Conservation (phyloP, 2,797 vertebrate species). For the Capromys pilorides region DNA sequence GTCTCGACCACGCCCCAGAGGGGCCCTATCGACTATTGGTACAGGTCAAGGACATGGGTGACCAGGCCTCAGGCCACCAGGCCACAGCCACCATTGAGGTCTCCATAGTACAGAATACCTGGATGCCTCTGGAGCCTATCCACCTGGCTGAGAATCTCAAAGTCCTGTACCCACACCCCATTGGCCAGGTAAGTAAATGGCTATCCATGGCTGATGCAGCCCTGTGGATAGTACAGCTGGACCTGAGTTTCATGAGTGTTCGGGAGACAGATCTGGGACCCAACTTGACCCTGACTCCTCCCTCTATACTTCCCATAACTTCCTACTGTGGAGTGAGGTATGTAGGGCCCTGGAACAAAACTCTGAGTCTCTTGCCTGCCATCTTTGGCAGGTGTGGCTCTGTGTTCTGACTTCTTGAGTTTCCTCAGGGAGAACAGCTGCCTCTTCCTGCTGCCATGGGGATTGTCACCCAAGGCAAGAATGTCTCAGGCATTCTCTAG, state of each 20-base stretch:
- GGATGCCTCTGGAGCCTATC: slow-evolving; percentile 87
- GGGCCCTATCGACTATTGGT: slow-evolving; percentile 88
- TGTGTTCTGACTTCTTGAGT: slow-evolving; percentile 12
- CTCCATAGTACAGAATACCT: slow-evolving; percentile 88
- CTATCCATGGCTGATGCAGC: neutral
- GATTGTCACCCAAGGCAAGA: slow-evolving; percentile 73
- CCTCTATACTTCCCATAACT: neutral
- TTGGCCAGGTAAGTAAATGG: slow-evolving; percentile 87
- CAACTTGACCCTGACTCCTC: neutral
- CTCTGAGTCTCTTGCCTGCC: neutral
- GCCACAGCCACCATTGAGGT: slow-evolving; percentile 87
- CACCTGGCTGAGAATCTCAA: slow-evolving; percentile 89
- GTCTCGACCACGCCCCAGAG: slow-evolving; percentile 86
- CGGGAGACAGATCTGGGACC: neutral
- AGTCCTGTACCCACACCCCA: slow-evolving; percentile 87
- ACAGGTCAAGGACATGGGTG: slow-evolving; percentile 91
- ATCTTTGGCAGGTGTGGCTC: neutral
- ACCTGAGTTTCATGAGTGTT: neutral
- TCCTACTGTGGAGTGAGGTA: neutral
- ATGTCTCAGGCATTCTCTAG: slow-evolving; percentile 71
- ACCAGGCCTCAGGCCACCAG: slow-evolving; percentile 87
- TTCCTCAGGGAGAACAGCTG: slow-evolving; percentile 65
- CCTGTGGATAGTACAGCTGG: neutral
- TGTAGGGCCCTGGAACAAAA: neutral
- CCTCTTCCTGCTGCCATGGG: slow-evolving; percentile 54